phyloP scores from a whole-genome alignment of 2,113 vertebrate genomes.

The Otus sunia region DNA sequence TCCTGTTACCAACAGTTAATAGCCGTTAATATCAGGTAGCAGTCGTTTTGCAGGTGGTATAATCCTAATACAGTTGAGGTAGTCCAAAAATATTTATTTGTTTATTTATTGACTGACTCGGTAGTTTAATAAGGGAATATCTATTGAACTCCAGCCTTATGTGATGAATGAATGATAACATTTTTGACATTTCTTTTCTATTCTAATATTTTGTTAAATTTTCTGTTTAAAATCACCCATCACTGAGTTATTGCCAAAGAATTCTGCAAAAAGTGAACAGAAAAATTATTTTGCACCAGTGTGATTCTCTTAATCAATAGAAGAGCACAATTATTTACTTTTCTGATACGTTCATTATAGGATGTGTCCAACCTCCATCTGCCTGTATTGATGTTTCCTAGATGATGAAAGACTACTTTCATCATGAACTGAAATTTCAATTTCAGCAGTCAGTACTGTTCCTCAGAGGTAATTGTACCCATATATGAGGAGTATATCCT shows the following conservation, averaged over 20 bases:
- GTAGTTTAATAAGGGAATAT: not conserved
- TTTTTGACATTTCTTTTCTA: not conserved
- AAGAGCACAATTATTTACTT: not conserved
- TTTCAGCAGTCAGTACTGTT: not conserved
- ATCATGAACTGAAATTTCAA: not conserved
- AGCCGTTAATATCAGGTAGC: not conserved
- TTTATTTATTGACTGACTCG: not conserved
- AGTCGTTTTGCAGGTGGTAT: not conserved
- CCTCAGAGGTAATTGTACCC: not conserved
- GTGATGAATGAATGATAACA: not conserved
- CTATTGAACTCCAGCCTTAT: not conserved
- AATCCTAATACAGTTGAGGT: not conserved
- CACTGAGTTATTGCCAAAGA: not conserved
- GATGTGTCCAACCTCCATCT: not conserved
- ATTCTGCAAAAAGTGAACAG: not conserved
- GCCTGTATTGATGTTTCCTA: not conserved
- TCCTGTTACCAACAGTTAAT: not conserved
- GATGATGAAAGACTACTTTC: not conserved
- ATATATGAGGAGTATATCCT: not conserved
- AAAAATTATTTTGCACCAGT: not conserved
- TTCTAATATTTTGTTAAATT: not conserved
- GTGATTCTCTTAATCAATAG: not conserved
- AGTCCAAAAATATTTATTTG: not conserved
- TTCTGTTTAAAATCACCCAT: not conserved
- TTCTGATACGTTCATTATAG: not conserved